Evolutionary conservation across 1,140 invertebrate genomes (phyloP).

Genomic region (Hydropsyche tenuis): DNA sequence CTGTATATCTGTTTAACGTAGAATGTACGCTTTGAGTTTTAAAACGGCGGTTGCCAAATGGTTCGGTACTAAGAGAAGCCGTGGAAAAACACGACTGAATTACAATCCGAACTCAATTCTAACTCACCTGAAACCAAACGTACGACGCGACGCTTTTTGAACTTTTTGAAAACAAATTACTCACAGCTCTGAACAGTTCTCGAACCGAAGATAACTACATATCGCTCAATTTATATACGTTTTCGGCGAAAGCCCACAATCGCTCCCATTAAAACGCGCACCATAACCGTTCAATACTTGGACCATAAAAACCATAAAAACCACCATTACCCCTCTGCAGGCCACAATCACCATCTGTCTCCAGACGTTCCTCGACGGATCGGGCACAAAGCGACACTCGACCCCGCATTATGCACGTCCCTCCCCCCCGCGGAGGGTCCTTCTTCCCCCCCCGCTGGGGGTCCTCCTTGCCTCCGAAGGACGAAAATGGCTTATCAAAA

Average conservation of each 20-base stretch:
- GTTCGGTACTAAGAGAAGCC: neutral
- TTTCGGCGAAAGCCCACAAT: no score
- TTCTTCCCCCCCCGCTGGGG: neutral
- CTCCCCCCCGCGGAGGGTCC: neutral
- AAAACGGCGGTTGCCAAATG: conserved; percentile 1
- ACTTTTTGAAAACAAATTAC: conserved; percentile 4
- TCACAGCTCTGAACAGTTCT: neutral
- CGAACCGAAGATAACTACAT: neutral
- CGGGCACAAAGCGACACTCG: neutral
- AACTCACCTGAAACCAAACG: neutral
- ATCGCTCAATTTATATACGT: no score
- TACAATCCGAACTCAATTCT: no score
- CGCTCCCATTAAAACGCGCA: no score
- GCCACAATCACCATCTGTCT: no score
- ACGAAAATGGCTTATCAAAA: conserved; percentile 47
- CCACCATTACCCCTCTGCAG: no score
- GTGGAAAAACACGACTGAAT: no score
- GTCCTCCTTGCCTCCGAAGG: conserved; percentile 10
- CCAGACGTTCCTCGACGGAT: conserved; percentile 43
- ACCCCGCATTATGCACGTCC: conserved; percentile 46
- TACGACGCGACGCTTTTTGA: neutral
- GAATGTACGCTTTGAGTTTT: neutral
- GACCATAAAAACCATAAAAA: no score
- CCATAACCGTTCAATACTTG: no score
- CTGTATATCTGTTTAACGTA: neutral